These are phyloP conservation scores for Leiothrix lutea DNA, from an alignment of 2,113 vertebrate species.

Conservation along the genomic window DNA sequence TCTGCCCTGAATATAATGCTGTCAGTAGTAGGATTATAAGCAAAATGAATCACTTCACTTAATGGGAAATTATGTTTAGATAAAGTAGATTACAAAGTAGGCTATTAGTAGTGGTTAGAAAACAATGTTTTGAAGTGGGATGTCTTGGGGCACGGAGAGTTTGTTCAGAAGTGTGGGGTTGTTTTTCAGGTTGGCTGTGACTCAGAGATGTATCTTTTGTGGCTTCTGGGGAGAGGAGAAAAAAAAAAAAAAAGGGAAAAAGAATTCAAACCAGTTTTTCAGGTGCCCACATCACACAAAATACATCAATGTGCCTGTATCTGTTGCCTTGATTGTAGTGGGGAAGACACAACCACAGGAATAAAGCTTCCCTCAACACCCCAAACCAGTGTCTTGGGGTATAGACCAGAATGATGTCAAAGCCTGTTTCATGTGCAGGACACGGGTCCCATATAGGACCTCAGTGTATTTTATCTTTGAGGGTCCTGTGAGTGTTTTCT, in stretches of 20 bases:
- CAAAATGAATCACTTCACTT: constrained; percentile 51
- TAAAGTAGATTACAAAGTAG: constrained; percentile 50
- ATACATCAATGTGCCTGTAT: neutral
- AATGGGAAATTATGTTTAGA: constrained; percentile 56
- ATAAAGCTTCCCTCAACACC: neutral
- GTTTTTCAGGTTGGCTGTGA: constrained; percentile 32
- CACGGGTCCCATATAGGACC: neutral
- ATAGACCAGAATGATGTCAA: neutral
- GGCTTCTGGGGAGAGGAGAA: neutral
- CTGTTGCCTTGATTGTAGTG: neutral
- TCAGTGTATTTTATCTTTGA: neutral
- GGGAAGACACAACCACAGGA: neutral
- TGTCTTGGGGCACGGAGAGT: neutral
- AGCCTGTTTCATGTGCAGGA: neutral
- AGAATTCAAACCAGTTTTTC: neutral
- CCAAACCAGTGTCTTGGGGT: rapidly evolving
- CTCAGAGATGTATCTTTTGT: constrained; percentile 9
- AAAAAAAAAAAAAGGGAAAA: neutral
- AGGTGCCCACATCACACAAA: neutral
- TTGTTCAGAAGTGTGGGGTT: neutral
- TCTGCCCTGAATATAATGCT: neutral
- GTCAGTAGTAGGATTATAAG: constrained; percentile 27
- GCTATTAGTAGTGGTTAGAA: constrained; percentile 52
- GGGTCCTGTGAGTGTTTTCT: neutral
- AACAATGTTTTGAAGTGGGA: constrained; percentile 28